Evolutionary conservation across 2,888 invertebrate species (phyloP).

Genomic region (Leptothorax acervorum): DNA sequence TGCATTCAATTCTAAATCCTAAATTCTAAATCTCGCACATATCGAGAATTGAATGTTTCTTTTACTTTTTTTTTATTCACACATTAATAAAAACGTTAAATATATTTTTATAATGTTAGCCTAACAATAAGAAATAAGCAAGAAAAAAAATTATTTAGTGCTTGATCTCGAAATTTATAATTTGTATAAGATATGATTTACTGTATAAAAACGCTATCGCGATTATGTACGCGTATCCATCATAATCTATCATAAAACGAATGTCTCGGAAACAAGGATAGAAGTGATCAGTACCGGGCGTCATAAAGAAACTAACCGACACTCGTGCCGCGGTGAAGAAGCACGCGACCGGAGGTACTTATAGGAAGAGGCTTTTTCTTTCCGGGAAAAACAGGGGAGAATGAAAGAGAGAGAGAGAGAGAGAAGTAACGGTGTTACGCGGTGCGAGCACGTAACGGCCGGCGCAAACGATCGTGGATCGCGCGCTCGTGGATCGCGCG

Average conservation of each 20-base stretch:
- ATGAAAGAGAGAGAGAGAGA: background rate
- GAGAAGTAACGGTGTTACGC: slow-evolving; percentile 25
- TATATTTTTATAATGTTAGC: background rate
- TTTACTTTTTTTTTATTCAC: too few relatives aligned
- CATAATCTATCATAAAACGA: background rate
- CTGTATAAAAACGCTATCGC: background rate
- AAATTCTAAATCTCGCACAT: too few relatives aligned
- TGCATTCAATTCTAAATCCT: too few relatives aligned
- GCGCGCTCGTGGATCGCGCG: slow-evolving; percentile 57
- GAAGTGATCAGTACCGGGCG: background rate
- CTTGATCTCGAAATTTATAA: background rate
- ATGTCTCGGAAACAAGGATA: background rate
- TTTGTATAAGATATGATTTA: background rate
- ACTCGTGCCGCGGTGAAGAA: background rate
- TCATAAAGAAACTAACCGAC: background rate
- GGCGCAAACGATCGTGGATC: slow-evolving; percentile 4
- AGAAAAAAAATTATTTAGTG: background rate
- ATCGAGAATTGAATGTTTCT: too few relatives aligned
- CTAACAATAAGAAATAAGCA: background rate
- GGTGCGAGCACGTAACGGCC: slow-evolving; percentile 14
- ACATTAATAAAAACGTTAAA: background rate
- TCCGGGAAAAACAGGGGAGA: background rate
- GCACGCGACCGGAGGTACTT: background rate
- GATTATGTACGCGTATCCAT: background rate
- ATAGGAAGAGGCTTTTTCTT: slow-evolving; percentile 13